These are phyloP conservation scores for Umimayanthus kanabou DNA, from an alignment of 92 coral and sea anemone species.

Conservation along the genomic window DNA sequence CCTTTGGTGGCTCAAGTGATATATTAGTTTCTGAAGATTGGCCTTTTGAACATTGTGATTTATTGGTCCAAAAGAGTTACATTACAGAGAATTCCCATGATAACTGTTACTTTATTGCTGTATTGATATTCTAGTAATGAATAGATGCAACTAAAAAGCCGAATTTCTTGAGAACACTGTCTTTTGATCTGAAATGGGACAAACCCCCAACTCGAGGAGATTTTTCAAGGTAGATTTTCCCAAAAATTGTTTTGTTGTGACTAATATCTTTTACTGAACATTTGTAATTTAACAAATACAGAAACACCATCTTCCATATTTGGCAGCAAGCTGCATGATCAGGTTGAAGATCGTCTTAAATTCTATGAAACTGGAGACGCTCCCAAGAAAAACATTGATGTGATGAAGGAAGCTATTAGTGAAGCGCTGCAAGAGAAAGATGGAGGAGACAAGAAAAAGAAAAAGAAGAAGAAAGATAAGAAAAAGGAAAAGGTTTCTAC, in stretches of 20 bases:
- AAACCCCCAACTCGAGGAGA: too few species aligned
- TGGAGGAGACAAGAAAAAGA: constrained; percentile 60
- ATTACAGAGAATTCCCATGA: too few species aligned
- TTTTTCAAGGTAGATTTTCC: background rate
- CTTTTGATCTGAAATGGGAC: too few species aligned
- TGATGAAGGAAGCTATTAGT: constrained; percentile 95
- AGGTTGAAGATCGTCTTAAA: constrained; percentile 93
- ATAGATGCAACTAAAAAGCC: too few species aligned
- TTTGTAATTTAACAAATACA: constrained; percentile 30
- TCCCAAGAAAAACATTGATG: constrained; percentile 90
- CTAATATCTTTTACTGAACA: background rate
- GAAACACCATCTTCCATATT: constrained; percentile 87
- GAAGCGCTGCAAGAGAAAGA: constrained; percentile 65
- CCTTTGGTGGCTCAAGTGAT: too few species aligned
- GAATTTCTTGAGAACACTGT: too few species aligned
- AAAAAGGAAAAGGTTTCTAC: constrained; percentile 70
- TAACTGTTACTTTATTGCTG: too few species aligned
- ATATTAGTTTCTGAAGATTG: too few species aligned
- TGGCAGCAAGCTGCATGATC: constrained; percentile 93
- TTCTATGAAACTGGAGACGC: constrained; percentile 97
- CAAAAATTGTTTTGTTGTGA: background rate
- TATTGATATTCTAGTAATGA: too few species aligned
- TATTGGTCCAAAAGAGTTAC: too few species aligned
- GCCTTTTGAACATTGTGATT: too few species aligned
- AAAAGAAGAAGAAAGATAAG: constrained; percentile 90